Evolutionary conservation across 2,113 vertebrate genomes (phyloP).

Genomic region (Xiphias gladius): DNA sequence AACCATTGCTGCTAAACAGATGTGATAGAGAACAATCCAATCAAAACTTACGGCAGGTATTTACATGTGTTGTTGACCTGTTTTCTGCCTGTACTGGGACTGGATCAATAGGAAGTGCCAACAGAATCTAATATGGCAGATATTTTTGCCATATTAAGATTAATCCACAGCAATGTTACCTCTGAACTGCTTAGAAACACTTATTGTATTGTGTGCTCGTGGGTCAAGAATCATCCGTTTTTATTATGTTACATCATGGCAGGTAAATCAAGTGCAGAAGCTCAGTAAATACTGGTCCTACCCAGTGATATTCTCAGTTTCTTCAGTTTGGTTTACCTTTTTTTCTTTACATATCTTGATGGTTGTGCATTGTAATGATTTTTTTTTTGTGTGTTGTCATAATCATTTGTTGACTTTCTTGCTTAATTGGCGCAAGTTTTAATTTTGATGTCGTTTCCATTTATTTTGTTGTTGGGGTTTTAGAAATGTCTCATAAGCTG

Average conservation of each 20-base stretch:
- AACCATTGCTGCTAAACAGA: not conserved
- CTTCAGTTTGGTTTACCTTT: not conserved
- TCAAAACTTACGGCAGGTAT: not conserved
- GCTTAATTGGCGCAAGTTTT: not conserved
- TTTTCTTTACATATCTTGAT: not conserved
- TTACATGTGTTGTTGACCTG: too few relatives aligned
- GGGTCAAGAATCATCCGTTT: not conserved
- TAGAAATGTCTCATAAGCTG: too few relatives aligned
- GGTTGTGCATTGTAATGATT: not conserved
- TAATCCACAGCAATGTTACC: too few relatives aligned
- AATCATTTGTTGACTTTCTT: not conserved
- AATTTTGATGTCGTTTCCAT: not conserved
- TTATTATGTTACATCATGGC: not conserved
- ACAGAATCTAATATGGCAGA: not conserved
- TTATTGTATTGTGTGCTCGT: not conserved
- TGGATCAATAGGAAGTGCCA: not conserved
- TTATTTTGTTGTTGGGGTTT: too few relatives aligned
- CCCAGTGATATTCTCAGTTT: not conserved
- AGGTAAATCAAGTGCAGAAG: not conserved
- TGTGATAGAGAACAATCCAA: not conserved
- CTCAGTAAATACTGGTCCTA: not conserved
- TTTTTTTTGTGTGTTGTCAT: not conserved
- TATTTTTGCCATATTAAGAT: too few relatives aligned
- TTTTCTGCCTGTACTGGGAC: not conserved
- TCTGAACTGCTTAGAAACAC: not conserved